These are phyloP conservation scores for Drosophila ercepeae DNA, from an alignment of 1,140 invertebrate species.

Conservation along the genomic window DNA sequence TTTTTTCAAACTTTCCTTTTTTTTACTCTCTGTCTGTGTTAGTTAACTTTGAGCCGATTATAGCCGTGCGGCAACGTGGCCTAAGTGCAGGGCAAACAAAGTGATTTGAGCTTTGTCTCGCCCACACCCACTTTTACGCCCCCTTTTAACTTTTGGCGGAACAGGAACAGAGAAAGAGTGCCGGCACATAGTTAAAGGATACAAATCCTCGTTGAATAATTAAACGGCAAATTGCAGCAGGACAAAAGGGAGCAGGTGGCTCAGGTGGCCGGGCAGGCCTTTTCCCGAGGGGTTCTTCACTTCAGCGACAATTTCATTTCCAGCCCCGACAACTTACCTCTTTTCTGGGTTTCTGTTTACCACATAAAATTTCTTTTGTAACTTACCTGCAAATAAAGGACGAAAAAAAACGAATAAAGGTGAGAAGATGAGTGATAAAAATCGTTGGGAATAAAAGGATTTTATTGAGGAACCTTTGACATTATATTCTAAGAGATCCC, in stretches of 20 bases:
- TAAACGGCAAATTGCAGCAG: constrained; percentile 67
- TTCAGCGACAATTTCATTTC: not conserved
- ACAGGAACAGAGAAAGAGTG: not conserved
- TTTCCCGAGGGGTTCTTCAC: constrained; percentile 31
- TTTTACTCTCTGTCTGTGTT: constrained; percentile 36
- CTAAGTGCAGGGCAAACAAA: constrained; percentile 71
- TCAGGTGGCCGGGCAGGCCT: constrained; percentile 3
- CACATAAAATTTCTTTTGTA: constrained; percentile 39
- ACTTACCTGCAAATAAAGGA: constrained; percentile 50
- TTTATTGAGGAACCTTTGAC: constrained; percentile 15
- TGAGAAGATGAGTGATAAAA: constrained; percentile 34
- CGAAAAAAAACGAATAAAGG: constrained; percentile 15
- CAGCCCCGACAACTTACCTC: constrained; percentile 35
- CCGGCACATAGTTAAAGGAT: constrained; percentile 49
- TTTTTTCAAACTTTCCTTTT: constrained; percentile 3
- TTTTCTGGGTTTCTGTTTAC: constrained; percentile 29
- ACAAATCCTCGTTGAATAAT: constrained; percentile 65
- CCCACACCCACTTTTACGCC: constrained; percentile 3
- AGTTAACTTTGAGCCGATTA: constrained; percentile 77
- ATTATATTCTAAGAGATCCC: constrained; percentile 28
- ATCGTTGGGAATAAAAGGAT: constrained; percentile 14
- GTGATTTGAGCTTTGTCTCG: constrained; percentile 49
- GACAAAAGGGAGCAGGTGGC: constrained; percentile 40
- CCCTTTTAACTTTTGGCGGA: constrained; percentile 33
- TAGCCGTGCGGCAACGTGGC: constrained; percentile 53